Percentiles rank a stretch among this genome's conserved stretches.
These are phyloP conservation scores for Harpegnathos saltator DNA, from an alignment of 1,140 invertebrate genomes.

Conservation along the genomic window DNA sequence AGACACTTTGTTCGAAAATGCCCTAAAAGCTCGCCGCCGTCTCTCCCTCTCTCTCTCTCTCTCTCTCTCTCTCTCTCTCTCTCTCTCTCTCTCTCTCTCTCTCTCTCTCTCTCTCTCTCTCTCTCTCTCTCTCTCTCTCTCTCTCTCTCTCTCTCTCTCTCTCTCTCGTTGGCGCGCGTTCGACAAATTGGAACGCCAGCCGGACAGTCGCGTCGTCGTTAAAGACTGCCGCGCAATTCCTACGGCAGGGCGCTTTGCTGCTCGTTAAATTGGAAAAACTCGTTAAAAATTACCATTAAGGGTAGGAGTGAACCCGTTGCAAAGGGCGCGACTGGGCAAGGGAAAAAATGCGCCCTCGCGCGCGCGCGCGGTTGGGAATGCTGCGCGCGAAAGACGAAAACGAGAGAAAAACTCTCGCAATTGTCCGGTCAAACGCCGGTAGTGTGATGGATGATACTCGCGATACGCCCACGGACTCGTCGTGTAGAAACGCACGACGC, in stretches of 20 bases:
- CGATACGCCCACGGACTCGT: not conserved
- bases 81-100: too few relatives aligned
- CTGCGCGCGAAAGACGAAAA: not conserved
- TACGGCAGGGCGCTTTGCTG: conserved; percentile 38
- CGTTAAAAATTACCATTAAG: conserved; percentile 61
- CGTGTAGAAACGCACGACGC: not conserved
- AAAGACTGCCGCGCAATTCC: conserved; percentile 43
- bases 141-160: too few relatives aligned
- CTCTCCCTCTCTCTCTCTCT: too few relatives aligned
- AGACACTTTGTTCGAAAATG: conserved; percentile 62
- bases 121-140: too few relatives aligned
- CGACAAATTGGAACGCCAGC: conserved; percentile 54
- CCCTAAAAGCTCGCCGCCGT: conserved; percentile 55
- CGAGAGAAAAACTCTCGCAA: not conserved
- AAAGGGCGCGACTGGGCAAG: conserved; percentile 36
- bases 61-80: too few relatives aligned
- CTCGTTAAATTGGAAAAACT: conserved; percentile 60
- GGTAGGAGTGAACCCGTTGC: not conserved
- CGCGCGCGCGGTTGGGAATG: not conserved
- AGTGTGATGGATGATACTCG: not conserved
- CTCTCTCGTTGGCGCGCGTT: too few relatives aligned
- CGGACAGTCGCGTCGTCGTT: conserved; percentile 56
- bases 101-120: too few relatives aligned
- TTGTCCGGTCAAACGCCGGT: not conserved
- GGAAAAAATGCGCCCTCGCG: conserved; percentile 44